phyloP scores from a whole-genome alignment of 2,888 invertebrate species.

The Diaphora mendica region DNA sequence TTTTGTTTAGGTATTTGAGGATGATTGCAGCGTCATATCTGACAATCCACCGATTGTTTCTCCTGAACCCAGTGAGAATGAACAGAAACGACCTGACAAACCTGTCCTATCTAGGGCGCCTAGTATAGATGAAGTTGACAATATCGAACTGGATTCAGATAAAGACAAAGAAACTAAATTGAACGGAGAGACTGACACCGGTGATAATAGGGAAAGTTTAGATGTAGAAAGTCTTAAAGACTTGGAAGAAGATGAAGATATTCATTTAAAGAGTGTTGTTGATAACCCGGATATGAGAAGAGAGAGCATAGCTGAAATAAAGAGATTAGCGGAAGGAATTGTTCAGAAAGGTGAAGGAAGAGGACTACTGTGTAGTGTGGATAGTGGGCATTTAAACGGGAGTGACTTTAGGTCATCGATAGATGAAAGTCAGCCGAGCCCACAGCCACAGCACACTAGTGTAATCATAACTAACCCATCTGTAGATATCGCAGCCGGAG shows the following conservation, averaged over 20 bases:
- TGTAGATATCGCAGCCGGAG: slow-evolving; percentile 86
- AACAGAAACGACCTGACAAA: slow-evolving; percentile 75
- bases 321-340: slow-evolving; percentile 80
- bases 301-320: slow-evolving; percentile 83
- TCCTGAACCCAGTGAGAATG: slow-evolving; percentile 81
- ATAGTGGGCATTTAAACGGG: slow-evolving; percentile 78
- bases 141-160: slow-evolving; percentile 78
- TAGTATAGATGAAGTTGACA: slow-evolving; percentile 82
- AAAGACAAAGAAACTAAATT: slow-evolving; percentile 73
- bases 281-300: slow-evolving; percentile 81
- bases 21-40: slow-evolving; percentile 85
- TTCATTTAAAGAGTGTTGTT: slow-evolving; percentile 77
- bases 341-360: slow-evolving; percentile 83
- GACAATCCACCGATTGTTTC: slow-evolving; percentile 84
- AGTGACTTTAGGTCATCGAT: slow-evolving; percentile 71
- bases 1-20: slow-evolving; percentile 83
- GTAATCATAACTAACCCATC: slow-evolving; percentile 91
- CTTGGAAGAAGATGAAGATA: slow-evolving; percentile 78
- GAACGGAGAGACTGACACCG: slow-evolving; percentile 86
- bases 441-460: slow-evolving; percentile 84
- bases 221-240: slow-evolving; percentile 83
- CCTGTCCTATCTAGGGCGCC: slow-evolving; percentile 79
- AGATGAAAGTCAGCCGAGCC: slow-evolving; percentile 67
- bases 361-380: slow-evolving; percentile 78
- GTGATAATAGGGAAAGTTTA: slow-evolving; percentile 74